A percentile compares a stretch with the other conserved stretches of the same genome.
Evolutionary conservation across 2,797 vertebrate genomes (phyloP).

Genomic region (Malacoctenus gilli): DNA sequence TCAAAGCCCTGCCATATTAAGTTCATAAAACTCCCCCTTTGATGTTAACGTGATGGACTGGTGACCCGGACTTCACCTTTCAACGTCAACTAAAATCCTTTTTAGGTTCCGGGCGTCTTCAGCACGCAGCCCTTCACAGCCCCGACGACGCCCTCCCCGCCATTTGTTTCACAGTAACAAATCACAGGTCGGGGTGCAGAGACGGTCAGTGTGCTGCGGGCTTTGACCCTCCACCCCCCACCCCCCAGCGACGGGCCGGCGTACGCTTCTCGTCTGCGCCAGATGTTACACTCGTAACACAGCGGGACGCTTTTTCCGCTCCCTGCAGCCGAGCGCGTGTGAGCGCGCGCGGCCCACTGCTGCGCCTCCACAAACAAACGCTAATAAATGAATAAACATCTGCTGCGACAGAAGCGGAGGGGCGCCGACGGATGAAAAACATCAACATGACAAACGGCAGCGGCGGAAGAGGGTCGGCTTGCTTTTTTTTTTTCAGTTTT

Average conservation of each 20-base stretch:
- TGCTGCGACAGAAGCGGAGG: slow-evolving; percentile 17
- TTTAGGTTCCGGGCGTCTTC: no score
- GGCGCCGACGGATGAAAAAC: slow-evolving; percentile 8
- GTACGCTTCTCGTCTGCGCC: slow-evolving; percentile 62
- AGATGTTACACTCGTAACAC: slow-evolving; percentile 73
- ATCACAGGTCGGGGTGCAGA: slow-evolving; percentile 38
- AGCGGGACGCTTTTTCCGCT: slow-evolving; percentile 67
- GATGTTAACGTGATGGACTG: no score
- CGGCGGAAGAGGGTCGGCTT: slow-evolving; percentile 5
- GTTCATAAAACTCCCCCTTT: no score
- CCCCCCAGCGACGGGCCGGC: slow-evolving; percentile 21
- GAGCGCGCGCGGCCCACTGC: slow-evolving; percentile 29
- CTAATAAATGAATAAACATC: slow-evolving; percentile 51
- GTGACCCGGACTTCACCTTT: no score
- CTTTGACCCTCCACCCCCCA: slow-evolving; percentile 3
- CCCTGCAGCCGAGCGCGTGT: slow-evolving; percentile 22
- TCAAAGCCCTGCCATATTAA: no score
- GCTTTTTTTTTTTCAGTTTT: neutral
- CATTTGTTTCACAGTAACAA: slow-evolving; percentile 29
- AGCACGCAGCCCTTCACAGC: no score
- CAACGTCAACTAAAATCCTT: no score
- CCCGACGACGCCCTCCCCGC: no score
- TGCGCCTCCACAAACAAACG: slow-evolving; percentile 38
- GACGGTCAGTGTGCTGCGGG: slow-evolving; percentile 42
- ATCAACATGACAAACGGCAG: slow-evolving; percentile 11